These are phyloP conservation scores for Arenaria interpres DNA, from an alignment of 2,113 vertebrate genomes.

Conservation along the genomic window DNA sequence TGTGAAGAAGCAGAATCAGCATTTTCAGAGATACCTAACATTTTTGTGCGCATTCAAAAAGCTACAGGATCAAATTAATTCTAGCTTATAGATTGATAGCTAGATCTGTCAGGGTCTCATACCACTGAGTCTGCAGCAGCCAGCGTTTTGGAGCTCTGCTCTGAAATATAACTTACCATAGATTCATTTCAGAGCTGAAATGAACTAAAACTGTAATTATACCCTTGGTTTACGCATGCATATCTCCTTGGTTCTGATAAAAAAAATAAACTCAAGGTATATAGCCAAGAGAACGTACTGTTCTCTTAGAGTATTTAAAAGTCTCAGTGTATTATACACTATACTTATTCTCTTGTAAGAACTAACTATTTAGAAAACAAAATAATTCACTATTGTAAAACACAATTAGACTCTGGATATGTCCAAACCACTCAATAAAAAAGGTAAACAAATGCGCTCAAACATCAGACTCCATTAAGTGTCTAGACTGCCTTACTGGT, in stretches of 20 bases:
- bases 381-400: neutral
- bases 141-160: constrained; percentile 32
- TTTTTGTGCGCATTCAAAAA: constrained; percentile 55
- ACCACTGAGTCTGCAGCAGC: constrained; percentile 19
- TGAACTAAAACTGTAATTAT: constrained; percentile 56
- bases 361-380: neutral
- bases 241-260: neutral
- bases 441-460: neutral
- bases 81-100: constrained; percentile 21
- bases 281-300: neutral
- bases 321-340: neutral
- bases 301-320: neutral
- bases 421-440: neutral
- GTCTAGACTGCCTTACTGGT: neutral
- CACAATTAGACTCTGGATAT: neutral
- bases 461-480: neutral
- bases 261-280: neutral
- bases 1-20: constrained; percentile 15
- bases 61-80: constrained; percentile 51
- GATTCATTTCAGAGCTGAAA: constrained; percentile 60
- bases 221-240: neutral
- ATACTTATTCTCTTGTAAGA: neutral
- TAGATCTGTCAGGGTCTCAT: constrained; percentile 31
- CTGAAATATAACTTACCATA: constrained; percentile 17
- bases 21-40: constrained; percentile 50